Percentiles rank a stretch among this genome's conserved stretches.
phyloP scores from a whole-genome alignment of 2,888 invertebrate genomes.

The Orthonevra nobilis region DNA sequence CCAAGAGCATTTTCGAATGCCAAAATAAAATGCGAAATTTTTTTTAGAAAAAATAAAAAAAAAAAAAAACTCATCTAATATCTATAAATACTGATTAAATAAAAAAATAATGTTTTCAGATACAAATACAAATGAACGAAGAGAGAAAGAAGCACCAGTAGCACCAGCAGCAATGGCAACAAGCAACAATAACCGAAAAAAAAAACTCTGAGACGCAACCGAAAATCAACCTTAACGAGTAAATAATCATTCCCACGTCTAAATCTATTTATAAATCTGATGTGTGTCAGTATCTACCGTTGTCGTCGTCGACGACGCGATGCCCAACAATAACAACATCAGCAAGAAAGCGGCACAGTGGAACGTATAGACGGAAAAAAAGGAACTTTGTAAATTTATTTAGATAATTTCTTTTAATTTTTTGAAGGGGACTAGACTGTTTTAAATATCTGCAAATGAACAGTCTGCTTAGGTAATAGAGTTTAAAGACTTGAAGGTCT shows the following conservation, averaged over 20 bases:
- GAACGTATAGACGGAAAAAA: too few species aligned
- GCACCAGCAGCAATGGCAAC: background rate
- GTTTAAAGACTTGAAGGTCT: too few species aligned
- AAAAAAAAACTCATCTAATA: constrained; percentile 38
- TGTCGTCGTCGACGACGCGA: constrained; percentile 25
- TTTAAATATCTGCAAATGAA: too few species aligned
- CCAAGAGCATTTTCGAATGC: constrained; percentile 27
- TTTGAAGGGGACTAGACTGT: too few species aligned
- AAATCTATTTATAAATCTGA: constrained; percentile 76
- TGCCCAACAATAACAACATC: constrained; percentile 25
- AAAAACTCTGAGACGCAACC: too few species aligned
- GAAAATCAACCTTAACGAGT: constrained; percentile 69
- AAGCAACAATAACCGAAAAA: constrained; percentile 42
- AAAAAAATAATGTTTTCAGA: constrained; percentile 16
- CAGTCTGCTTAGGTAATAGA: too few species aligned
- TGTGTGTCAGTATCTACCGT: constrained; percentile 69
- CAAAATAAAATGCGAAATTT: constrained; percentile 20
- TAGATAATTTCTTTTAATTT: too few species aligned
- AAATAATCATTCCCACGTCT: constrained; percentile 73
- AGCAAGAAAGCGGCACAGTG: constrained; percentile 25
- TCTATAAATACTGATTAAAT: constrained; percentile 64
- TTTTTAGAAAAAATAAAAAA: constrained; percentile 28
- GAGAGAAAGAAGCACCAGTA: constrained; percentile 18
- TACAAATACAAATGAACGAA: constrained; percentile 31
- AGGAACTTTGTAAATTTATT: too few species aligned